Evolutionary conservation across 2,113 vertebrate species (phyloP).

Genomic region (Cygnus atratus): DNA sequence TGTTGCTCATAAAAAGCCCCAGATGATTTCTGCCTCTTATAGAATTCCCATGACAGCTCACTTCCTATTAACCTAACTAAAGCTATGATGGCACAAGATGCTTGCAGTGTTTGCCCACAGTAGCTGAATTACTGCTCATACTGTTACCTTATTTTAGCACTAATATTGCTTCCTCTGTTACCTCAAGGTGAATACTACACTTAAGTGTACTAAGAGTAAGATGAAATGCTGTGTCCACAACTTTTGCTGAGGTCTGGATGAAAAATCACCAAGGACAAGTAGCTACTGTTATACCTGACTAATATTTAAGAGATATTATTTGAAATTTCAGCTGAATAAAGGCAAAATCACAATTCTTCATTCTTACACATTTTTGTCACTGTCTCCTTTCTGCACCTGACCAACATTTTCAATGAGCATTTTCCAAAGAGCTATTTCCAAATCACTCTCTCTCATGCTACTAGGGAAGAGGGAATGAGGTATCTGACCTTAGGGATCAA

Average conservation of each 20-base stretch:
- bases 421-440: neutral
- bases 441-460: neutral
- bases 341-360: neutral
- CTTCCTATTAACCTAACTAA: neutral
- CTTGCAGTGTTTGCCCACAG: neutral
- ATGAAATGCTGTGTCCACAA: neutral
- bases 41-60: fast-evolving
- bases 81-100: neutral
- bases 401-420: neutral
- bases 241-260: neutral
- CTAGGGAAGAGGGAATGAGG: neutral
- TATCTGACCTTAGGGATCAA: fast-evolving
- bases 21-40: neutral
- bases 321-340: neutral
- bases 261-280: fast-evolving
- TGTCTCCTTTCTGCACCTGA: neutral
- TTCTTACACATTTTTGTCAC: neutral
- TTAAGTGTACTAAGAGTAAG: neutral
- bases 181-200: neutral
- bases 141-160: neutral
- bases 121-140: neutral
- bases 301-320: neutral
- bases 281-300: neutral
- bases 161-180: neutral
- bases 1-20: neutral